phyloP scores from a whole-genome alignment of 92 coral and sea anemone genomes.

The Meandrina meandrites region DNA sequence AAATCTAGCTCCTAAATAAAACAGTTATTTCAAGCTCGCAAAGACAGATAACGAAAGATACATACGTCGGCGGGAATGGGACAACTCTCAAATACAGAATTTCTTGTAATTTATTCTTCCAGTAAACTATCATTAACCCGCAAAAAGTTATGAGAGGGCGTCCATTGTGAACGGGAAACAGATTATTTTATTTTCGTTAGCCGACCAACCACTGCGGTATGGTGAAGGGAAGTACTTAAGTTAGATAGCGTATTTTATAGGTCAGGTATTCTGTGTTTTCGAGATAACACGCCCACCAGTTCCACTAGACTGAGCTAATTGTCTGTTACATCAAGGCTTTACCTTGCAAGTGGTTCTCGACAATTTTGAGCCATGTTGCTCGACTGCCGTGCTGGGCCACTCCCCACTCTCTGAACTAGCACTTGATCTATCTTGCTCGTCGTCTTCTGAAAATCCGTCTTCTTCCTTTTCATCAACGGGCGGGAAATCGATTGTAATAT shows the following conservation, averaged over 20 bases:
- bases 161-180: too few relatives aligned
- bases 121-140: too few relatives aligned
- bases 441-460: constrained; percentile 12
- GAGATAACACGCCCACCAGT: background rate
- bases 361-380: constrained; percentile 15
- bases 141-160: too few relatives aligned
- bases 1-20: too few relatives aligned
- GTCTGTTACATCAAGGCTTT: background rate
- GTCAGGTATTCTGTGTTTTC: background rate
- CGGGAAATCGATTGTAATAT: background rate
- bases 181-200: too few relatives aligned
- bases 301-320: background rate
- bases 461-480: constrained; percentile 7
- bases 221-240: background rate
- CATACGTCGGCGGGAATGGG: too few relatives aligned
- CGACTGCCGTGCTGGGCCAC: constrained; percentile 9
- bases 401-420: constrained; percentile 24
- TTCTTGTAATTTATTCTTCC: too few relatives aligned
- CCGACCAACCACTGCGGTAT: too few relatives aligned
- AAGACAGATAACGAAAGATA: too few relatives aligned
- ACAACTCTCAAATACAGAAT: too few relatives aligned
- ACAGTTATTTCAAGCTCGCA: too few relatives aligned
- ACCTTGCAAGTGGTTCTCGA: constrained; percentile 32
- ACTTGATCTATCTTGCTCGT: constrained; percentile 12
- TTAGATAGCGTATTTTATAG: background rate